Conservation (phyloP, 1,140 invertebrate genomes). For the Heliconius eleuchia region DNA sequence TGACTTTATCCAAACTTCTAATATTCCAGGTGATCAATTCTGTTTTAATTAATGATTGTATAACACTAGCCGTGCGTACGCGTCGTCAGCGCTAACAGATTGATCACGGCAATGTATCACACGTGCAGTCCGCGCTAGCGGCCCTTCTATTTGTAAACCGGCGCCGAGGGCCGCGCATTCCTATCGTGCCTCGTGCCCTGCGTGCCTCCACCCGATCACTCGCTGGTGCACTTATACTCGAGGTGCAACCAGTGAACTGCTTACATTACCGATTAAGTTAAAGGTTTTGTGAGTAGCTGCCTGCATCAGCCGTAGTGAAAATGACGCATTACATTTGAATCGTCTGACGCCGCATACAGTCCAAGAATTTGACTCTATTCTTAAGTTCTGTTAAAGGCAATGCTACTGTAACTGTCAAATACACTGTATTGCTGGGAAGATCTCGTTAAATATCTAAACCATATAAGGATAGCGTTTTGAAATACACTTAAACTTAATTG, state of each 20-base stretch:
- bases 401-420: slow-evolving; percentile 64
- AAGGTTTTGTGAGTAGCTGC: slow-evolving; percentile 17
- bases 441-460: slow-evolving; percentile 57
- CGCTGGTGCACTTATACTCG: slow-evolving; percentile 42
- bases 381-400: slow-evolving; percentile 59
- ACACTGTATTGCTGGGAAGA: slow-evolving; percentile 58
- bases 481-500: not conserved
- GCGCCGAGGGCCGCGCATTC: slow-evolving; percentile 78
- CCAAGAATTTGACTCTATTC: slow-evolving; percentile 47
- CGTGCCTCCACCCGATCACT: slow-evolving; percentile 48
- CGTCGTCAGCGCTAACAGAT: slow-evolving; percentile 64
- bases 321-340: slow-evolving; percentile 29
- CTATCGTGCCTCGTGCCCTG: slow-evolving; percentile 70
- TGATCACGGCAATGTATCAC: slow-evolving; percentile 73
- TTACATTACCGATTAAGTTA: slow-evolving; percentile 53
- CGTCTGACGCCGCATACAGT: slow-evolving; percentile 35
- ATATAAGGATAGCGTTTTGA: slow-evolving; percentile 17
- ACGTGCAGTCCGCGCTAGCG: slow-evolving; percentile 73
- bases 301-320: slow-evolving; percentile 53
- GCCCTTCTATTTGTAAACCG: slow-evolving; percentile 80
- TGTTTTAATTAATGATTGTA: slow-evolving; percentile 49
- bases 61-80: slow-evolving; percentile 46
- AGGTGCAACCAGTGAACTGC: slow-evolving; percentile 37
- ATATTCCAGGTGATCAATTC: slow-evolving; percentile 35
- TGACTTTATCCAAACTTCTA: not conserved